Base-by-base conservation (phyloP, 2,797 vertebrate species). In the Eupleurogrammus muticus region DNA sequence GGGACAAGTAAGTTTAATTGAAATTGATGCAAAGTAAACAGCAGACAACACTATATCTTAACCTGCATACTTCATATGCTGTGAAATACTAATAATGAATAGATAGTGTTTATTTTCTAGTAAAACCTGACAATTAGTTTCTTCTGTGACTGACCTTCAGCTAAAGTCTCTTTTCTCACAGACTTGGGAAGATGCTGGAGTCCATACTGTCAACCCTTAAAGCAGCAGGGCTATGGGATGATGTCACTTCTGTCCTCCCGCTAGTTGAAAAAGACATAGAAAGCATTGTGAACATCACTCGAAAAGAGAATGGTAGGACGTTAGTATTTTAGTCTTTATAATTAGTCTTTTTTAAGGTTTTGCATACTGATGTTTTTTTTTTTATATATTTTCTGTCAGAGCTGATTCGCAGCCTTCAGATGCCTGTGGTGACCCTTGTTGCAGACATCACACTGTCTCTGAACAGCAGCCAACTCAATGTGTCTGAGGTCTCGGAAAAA, bases 231-330 rank as follows among this genome's bases (percentile, higher is more conserved):
- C 9, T 73, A 4, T 90, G 80, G 89, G 62, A 89, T 42, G 46
- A 51, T 5, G 21, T 88, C 35, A 51, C 76, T 1, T 61, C 77
- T 54, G 78, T 67, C 11, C 7, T 92, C 3, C 79, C 82, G 12
- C 19, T 72, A 20, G 36, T 92, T 59, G 90, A 89, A 75, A 81
- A 83, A 52, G 12, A 75, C 46, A 59, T 78, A 0, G 62, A 34
- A 55, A 59, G 11, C 35, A 0, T 70, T 20, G 73, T 86, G 23
- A 77, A 86, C 20, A 79, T 10, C 36, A 57, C 79, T 0, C 63
- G 80, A 65, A 84, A 80, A 52, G 58, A 93, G 68, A 93, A 82
- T 44, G 89, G 94, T 95, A 92, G 90, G 66, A 61, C 2, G 46
- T 55, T 11, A 24, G 38, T 42, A 44, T 16, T 44, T 44, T 16